Evolutionary conservation across 2,797 vertebrate genomes (phyloP), one percentile per base, ranked within the genome.

Genomic region (Micropoecilia bifurca): DNA sequence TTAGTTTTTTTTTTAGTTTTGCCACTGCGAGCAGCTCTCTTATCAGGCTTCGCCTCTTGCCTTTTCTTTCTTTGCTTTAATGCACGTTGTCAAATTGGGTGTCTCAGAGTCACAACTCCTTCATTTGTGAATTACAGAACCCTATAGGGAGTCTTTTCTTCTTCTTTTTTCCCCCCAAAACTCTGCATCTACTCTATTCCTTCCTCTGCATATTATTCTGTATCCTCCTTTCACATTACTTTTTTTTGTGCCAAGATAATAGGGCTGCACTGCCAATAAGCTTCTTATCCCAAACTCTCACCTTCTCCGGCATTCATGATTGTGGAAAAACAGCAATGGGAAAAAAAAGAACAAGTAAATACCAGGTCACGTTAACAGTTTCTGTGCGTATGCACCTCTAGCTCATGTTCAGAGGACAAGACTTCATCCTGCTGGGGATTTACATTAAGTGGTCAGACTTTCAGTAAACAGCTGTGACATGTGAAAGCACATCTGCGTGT

Each of bases 81-180:
- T 93, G 83, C 82, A 81, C 88, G 83, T 91, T 93, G 90, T 94
- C 93, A 91, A 86, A 93, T 91, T 83, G 86, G 90, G 82, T 76
- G 82, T 92, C 87, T 94, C 86, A 25, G 59, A 90, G 89, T 89
- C 88, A 82, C 87, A 90, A 86, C 87, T 94, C 90, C 81, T 84
- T 88, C 80, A 80, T 88, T 88, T 91, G 85, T 88, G 91, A 92
- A 93, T 93, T 92, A 89, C 78, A 84, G 80, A 95, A 73, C 88
- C 89, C 90, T 90, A 33, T 20, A 80, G 88, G 83, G 83, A 84
- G 92, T 93, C 77, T 78, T 71, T 46, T 43, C 33, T 5, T 16
- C 3, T 41, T 41, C 41, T 41, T 71, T 78, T 74, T 69, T 80
- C 78, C 55, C n/a, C 12, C 50, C 78, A 50, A 85, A 84, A 73